These are phyloP conservation scores for Epistrophe eligans DNA, from an alignment of 2,888 invertebrate genomes.

Conservation along the genomic window DNA sequence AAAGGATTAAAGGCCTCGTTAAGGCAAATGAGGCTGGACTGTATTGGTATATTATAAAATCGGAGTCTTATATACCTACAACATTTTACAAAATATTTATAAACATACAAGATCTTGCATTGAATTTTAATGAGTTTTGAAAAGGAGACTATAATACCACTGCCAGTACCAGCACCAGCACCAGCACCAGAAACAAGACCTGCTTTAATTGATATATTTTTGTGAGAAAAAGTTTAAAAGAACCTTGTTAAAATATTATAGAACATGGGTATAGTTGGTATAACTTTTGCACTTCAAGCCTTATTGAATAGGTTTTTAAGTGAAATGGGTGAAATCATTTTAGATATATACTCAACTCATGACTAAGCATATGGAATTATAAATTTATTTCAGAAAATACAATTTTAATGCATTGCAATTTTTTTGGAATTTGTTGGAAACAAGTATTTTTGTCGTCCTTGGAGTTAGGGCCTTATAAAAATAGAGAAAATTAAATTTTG, in stretches of 20 bases:
- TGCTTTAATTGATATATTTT: conserved; percentile 7
- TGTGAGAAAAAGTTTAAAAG: not conserved
- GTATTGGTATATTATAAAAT: not conserved
- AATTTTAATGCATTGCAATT: too few species aligned
- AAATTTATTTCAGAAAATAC: not conserved
- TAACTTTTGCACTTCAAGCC: not conserved
- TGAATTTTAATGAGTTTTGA: conserved; percentile 37
- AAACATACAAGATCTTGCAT: not conserved
- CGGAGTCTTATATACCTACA: not conserved
- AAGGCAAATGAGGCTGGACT: conserved; percentile 37
- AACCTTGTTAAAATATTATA: not conserved
- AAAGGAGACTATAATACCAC: not conserved
- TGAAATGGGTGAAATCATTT: not conserved
- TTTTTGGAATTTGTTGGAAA: too few species aligned
- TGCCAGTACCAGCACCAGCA: not conserved
- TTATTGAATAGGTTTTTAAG: not conserved
- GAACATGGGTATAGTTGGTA: not conserved
- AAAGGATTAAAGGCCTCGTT: conserved; percentile 39
- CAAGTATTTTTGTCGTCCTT: too few species aligned
- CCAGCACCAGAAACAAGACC: too few species aligned
- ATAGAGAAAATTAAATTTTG: too few species aligned
- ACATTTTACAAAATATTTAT: conserved; percentile 6
- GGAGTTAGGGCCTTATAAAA: too few species aligned
- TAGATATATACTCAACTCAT: not conserved
- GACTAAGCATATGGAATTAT: conserved; percentile 1